These are phyloP conservation scores for Numenius phaeopus DNA, from an alignment of 2,797 vertebrate species.

Conservation along the genomic window DNA sequence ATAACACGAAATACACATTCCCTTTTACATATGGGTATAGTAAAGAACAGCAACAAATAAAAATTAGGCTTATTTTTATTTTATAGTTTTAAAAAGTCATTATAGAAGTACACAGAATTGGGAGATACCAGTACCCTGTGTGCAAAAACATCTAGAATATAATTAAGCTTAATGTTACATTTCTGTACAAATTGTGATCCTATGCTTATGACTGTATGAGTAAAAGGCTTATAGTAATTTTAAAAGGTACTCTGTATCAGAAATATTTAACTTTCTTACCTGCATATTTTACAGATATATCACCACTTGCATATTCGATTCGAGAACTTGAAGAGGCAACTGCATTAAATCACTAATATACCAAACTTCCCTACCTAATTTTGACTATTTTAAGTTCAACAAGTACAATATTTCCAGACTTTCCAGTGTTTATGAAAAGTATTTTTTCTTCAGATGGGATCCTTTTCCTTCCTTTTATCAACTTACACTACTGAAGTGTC, in stretches of 20 bases:
- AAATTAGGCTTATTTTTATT: not conserved
- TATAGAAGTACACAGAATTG: not conserved
- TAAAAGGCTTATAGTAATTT: not conserved
- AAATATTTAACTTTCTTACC: not conserved
- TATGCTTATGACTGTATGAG: not conserved
- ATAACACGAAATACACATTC: not conserved
- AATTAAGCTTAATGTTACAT: not conserved
- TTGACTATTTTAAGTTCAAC: not conserved
- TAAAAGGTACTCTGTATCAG: not conserved
- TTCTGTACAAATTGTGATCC: not conserved
- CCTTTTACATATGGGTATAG: not conserved
- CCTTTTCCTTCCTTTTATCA: not conserved
- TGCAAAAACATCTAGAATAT: not conserved
- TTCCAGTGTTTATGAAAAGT: not conserved
- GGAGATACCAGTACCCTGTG: not conserved
- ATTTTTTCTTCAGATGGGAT: not conserved
- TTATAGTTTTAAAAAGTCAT: not conserved
- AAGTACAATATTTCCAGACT: not conserved
- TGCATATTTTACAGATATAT: not conserved
- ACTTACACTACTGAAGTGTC: not conserved
- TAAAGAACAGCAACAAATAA: not conserved
- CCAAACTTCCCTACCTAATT: not conserved
- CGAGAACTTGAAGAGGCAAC: not conserved
- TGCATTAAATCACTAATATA: not conserved
- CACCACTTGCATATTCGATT: not conserved